These are phyloP conservation scores for Coracopsis vasa DNA, from an alignment of 2,113 vertebrate species.

Conservation along the genomic window DNA sequence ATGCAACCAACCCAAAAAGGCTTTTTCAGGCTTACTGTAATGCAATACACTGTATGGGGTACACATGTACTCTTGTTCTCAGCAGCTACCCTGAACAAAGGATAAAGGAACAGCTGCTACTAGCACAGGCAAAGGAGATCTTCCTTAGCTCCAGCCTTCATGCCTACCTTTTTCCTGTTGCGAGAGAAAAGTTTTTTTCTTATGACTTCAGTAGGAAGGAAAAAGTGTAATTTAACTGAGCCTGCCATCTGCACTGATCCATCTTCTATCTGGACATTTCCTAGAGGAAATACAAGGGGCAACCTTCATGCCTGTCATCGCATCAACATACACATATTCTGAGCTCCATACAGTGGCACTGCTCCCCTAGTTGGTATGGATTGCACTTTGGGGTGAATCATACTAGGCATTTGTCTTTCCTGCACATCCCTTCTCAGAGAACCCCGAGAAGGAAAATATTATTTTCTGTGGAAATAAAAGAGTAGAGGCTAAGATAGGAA, in stretches of 20 bases:
- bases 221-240: neutral
- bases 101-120: neutral
- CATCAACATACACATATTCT: rapidly evolving
- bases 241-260: neutral
- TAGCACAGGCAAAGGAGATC: neutral
- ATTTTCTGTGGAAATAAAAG: neutral
- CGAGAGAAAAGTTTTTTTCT: neutral
- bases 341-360: neutral
- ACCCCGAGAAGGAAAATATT: neutral
- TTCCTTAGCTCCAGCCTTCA: neutral
- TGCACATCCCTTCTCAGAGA: neutral
- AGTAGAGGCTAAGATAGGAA: neutral
- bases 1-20: neutral
- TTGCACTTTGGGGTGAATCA: neutral
- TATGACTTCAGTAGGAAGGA: neutral
- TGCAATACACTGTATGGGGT: neutral
- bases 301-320: neutral
- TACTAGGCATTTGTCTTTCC: neutral
- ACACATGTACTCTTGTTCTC: neutral
- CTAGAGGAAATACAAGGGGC: neutral
- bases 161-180: neutral
- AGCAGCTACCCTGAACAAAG: neutral
- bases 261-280: neutral
- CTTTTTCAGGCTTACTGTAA: neutral
- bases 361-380: rapidly evolving